Conservation (phyloP, 1,140 invertebrate genomes). For the Calephelis nemesis region DNA sequence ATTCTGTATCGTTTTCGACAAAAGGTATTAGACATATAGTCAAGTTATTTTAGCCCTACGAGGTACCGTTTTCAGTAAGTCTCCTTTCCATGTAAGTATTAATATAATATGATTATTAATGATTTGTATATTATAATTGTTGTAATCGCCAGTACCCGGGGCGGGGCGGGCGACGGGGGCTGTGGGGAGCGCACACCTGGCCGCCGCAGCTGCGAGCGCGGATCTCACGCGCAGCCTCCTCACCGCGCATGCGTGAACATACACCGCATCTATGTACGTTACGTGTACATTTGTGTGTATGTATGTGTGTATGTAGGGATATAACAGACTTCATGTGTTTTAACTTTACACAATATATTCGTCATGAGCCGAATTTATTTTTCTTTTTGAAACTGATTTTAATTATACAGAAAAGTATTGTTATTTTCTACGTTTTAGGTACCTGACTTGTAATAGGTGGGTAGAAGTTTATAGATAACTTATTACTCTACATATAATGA, state of each 20-base stretch:
- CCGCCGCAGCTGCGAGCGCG: conserved; percentile 70
- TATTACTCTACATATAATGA: no score
- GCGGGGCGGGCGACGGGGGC: conserved; percentile 32
- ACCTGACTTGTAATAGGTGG: no score
- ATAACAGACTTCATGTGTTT: background rate
- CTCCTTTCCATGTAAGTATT: no score
- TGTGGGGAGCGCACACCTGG: conserved; percentile 70
- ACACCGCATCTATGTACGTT: conserved; percentile 26
- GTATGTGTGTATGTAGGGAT: background rate
- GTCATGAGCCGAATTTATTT: no score
- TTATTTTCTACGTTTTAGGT: no score
- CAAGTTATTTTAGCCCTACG: no score
- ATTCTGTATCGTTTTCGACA: no score
- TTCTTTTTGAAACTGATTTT: no score
- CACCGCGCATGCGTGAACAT: conserved; percentile 58
- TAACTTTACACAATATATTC: background rate
- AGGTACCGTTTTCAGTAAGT: no score
- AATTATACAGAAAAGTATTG: no score
- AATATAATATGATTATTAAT: background rate
- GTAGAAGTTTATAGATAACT: no score
- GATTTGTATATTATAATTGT: background rate
- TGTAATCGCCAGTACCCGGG: conserved; percentile 46
- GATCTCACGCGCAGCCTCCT: conserved; percentile 77
- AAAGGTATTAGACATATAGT: no score
- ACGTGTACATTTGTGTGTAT: conserved; percentile 13